Conservation (phyloP, 2,113 vertebrate genomes). For the Equus quagga region DNA sequence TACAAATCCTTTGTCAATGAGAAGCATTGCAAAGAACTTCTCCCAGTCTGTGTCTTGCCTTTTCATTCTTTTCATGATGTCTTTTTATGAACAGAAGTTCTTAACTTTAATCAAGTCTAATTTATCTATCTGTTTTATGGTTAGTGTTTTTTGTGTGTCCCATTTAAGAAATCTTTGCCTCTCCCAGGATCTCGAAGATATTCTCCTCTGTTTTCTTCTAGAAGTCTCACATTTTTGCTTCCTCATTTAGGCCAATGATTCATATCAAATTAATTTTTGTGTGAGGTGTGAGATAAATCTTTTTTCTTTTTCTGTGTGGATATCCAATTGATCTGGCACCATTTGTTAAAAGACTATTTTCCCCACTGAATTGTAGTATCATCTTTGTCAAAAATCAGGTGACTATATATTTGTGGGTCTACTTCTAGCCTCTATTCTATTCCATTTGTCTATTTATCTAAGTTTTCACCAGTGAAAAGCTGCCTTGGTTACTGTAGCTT, state of each 20-base stretch:
- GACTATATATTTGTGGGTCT: neutral
- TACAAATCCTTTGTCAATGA: neutral
- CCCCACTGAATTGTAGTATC: neutral
- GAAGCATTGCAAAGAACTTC: neutral
- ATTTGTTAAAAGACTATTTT: neutral
- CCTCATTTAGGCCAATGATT: neutral
- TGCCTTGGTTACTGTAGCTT: neutral
- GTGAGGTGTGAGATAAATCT: neutral
- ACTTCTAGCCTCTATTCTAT: neutral
- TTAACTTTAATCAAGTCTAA: neutral
- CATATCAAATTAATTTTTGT: neutral
- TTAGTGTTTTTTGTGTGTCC: neutral
- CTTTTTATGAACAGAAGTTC: neutral
- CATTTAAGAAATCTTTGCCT: neutral
- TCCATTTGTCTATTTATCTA: neutral
- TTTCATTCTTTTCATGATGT: neutral
- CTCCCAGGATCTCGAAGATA: neutral
- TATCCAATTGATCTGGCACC: neutral
- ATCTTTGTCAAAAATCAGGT: neutral
- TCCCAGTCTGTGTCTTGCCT: neutral
- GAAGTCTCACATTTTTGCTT: neutral
- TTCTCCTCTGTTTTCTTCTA: neutral
- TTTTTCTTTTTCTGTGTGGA: neutral
- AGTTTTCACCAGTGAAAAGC: neutral
- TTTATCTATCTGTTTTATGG: neutral